Base-by-base conservation (phyloP, 2,888 invertebrate species). In the Rhimphoctona megacephalus region DNA sequence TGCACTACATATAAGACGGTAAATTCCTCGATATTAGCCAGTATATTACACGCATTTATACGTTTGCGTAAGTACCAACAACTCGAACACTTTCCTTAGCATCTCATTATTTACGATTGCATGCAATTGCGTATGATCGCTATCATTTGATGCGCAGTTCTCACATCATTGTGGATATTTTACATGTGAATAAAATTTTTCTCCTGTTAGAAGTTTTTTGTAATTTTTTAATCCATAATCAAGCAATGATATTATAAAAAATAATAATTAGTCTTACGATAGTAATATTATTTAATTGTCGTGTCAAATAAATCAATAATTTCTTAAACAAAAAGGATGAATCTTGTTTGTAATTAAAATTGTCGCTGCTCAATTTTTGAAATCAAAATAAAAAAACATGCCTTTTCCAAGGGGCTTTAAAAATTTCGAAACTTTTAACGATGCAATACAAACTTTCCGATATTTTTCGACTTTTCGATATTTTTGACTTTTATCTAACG, bases 81-180 rank as follows among this genome's bases (percentile, higher is more conserved):
- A 57, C 69, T 79, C 25, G 46, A 69, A 79, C 61, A 61, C 80
- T 80, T 80, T 80, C 80, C 70, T 72, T 49, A 19, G 36, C 80
- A 72, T 80, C 80, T 72, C 49, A 61, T 57, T 80, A 80, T 61
- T 46, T n/a, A 36, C 43, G 70, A 43, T 36, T 80, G 57, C 70
- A 39, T 25, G 80, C 22, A 61, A 72, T 72, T 39, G 22, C 57
- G 39, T 36, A 25, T 11, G 39, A 39, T 36, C 57, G 43, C 43
- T 25, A 64, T 80, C 46, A 22, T 49, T 33, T 11, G 46, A 80
- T 72, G 25, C 5, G 9, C 57, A 11, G 5, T n/a, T 19, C 46
- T 70, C 72, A n/a, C 54, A 69, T 30, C 43, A 43, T 43, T 25
- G 39, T 52, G 19, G n/a, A 77, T 49, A 43, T 54, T 79, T 61